Evolutionary conservation across 30 jellyfish, hydroid and myxozoan genomes (phyloP), one percentile per base, ranked within the genome.

Genomic region (Chrysaora quinquecirrha): DNA sequence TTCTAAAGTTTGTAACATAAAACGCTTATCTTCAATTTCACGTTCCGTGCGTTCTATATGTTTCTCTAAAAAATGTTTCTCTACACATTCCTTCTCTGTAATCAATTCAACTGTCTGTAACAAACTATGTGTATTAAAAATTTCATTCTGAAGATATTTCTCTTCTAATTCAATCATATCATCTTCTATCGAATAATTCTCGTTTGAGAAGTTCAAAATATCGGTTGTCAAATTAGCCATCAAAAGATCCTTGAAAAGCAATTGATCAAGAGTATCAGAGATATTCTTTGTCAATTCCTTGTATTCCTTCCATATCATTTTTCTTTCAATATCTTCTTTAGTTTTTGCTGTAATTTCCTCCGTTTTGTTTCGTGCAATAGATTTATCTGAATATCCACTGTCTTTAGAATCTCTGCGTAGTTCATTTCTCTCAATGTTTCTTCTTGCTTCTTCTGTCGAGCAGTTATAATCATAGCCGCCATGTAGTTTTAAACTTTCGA

Each of bases 191-290:
- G 85, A 11, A 49, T 48, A 80, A 32, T 80, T 43, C 30, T 68
- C 75, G 72, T 56, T 28, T 29, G 92, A 68, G 63, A 70, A 82
- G 22, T 82, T 70, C 38, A 82, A 30, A 19, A 82, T 82, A 33
- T 82, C 92, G 1, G 76, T 78, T 7, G 85, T 82, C 73, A 82
- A 58, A 34, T 69, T 58, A 1, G 85, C 92, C 22, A 82, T 66
- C 92, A 82, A 30, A 46, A 82, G 54, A 32, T 82, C 92, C 19
- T 70, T 82, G 72, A 68, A 82, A 1, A 82, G 64, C 23, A 82
- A 24, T 35, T 70, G 85, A 58, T 82, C 92, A 35, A 82, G 76
- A 20, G 63, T 82, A 1, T 82, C 92, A 3, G 92, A 1, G 31
- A 82, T 16, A 11, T 62, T 82, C 23, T 27, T 48, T 16, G 85